Evolutionary conservation across 2,888 invertebrate genomes (phyloP), one percentile per base, ranked within the genome.

Genomic region (Mantis religiosa): DNA sequence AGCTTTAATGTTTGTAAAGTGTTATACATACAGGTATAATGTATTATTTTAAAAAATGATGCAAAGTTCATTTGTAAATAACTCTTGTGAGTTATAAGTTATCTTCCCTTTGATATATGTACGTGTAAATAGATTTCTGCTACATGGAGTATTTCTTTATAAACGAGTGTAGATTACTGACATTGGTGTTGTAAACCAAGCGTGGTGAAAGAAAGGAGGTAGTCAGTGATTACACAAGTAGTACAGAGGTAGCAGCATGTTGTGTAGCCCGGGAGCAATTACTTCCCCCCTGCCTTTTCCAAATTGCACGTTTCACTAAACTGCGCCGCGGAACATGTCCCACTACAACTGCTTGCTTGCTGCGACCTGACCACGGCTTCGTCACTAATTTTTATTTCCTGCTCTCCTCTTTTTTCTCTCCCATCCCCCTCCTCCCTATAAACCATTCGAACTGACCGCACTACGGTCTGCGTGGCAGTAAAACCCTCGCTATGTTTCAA

Each of bases 291-390:
- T 86, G 86, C 54, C 87, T 87, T 87, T 87, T 87, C 87, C 81
- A 87, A 87, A 87, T 87, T 87, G 87, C 82, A 87, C 87, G 87
- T 87, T 87, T 82, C 87, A 87, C 34, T 82, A 82, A 86, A 82
- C 87, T 20, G 34, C 34, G 87, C 20, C n/a, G 47, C 20, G 54
- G 34, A 82, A 82, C 34, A 34, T 34, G 87, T 30, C 30, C 81
- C 28, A 15, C 3, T 54, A 54, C 54, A 54, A 54, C 54, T 54
- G 54, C 54, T 54, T 54, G 47, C 47, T 41, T 27, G 28, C 47
- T 27, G 41, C 47, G 27, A 30, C 41, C 81, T 34, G 71, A 71
- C 12, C 85, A 71, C 54, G 85, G 85, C 87, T 41, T 85, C 82
- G 87, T 87, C 87, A 82, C 34, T 82, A 87, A 87, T 87, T 87